Base-by-base conservation (phyloP, 1,140 invertebrate genomes). In the Drosophila repleta region DNA sequence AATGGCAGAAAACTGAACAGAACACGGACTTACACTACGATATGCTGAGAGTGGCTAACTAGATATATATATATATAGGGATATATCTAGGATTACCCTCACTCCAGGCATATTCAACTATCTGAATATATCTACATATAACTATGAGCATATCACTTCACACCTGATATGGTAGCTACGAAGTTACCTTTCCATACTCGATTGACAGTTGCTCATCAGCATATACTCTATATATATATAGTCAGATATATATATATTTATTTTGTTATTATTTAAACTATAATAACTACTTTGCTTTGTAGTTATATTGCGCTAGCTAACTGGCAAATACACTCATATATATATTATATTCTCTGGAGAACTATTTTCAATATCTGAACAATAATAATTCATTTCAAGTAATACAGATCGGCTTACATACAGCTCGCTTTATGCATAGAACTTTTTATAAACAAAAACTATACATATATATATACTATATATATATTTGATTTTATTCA, bases 71-170 rank as follows among this genome's bases (percentile, higher is more conserved):
- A 43, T 18, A 4, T 43, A 6, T 43, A 17, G 3, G 35, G n/a
- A n/a, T n/a, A n/a, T 29, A 29, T 29, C 29, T 8, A 29, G 7
- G 2, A 8, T 8, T 29, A 29, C 3, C 3, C 26, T 5, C 15
- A 6, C 39, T n/a, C 2, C 15, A 41, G 20, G 17, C 51, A 20
- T 61, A 24, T 68, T 45, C 13, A 46, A 53, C 26, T 45, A 61
- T 37, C 13, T 17, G 32, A 62, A 21, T 35, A 53, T 13, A 48
- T 15, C 41, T 18, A n/a, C n/a, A n/a, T n/a, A 48, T 21, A 32
- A 41, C 57, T 52, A 61, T 24, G 37, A 62, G 24, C 51, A 55
- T 68, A 53, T 26, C 49, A 64, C 39, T 10, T 29, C 41, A 32
- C 24, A 18, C n/a, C n/a, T 10, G 24, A 29, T 24, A 39, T 21